Conservation (phyloP, 2,797 vertebrate species). For the Megaceryle alcyon region DNA sequence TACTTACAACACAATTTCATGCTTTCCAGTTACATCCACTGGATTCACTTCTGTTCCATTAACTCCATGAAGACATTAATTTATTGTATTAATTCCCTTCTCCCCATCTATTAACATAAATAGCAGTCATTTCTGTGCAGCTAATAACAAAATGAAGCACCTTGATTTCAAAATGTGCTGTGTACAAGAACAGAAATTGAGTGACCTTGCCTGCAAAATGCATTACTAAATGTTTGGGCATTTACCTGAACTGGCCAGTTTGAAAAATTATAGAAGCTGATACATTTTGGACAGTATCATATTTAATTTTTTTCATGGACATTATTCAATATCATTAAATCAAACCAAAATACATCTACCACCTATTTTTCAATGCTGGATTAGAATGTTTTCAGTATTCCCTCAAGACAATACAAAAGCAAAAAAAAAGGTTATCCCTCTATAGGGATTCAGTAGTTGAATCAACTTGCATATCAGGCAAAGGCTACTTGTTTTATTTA, state of each 20-base stretch:
- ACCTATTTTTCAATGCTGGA: constrained; percentile 44
- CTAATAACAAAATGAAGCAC: neutral
- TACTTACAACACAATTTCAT: neutral
- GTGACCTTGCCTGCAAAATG: neutral
- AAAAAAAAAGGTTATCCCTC: constrained; percentile 1
- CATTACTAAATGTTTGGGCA: neutral
- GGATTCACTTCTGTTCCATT: neutral
- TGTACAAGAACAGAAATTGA: neutral
- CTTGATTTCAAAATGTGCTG: neutral
- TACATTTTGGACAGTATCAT: neutral
- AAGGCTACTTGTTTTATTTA: constrained; percentile 64
- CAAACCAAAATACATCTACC: neutral
- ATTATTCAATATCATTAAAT: neutral
- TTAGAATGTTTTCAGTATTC: constrained; percentile 58
- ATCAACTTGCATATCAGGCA: constrained; percentile 69
- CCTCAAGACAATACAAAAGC: constrained; percentile 8
- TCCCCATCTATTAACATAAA: neutral
- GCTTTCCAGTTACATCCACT: neutral
- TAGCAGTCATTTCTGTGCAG: neutral
- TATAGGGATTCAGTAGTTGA: constrained; percentile 36
- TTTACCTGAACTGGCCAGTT: neutral
- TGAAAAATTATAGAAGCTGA: neutral
- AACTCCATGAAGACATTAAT: neutral
- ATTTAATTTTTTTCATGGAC: neutral
- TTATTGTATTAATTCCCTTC: neutral